Evolutionary conservation across 2,113 vertebrate species (phyloP).

Genomic region (Xiphias gladius): DNA sequence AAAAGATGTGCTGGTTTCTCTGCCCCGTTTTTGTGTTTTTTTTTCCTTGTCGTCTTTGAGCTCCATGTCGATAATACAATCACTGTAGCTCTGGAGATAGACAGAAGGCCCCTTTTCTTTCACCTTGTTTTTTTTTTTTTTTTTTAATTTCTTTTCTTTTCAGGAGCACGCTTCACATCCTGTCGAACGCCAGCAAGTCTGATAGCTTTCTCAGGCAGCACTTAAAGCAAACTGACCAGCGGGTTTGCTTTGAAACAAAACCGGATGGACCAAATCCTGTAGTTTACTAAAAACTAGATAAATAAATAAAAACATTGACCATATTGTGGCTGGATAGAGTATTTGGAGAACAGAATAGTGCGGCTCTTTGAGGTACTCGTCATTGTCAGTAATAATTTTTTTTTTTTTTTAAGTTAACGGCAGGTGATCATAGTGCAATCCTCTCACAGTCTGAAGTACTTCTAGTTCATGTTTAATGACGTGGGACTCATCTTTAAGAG

Average conservation of each 20-base stretch:
- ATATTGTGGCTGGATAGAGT: conserved; percentile 29
- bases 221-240: conserved; percentile 25
- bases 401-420: conserved; percentile 10
- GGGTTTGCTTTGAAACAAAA: conserved; percentile 42
- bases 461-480: conserved; percentile 46
- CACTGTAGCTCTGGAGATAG: background rate
- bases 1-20: background rate
- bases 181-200: conserved; percentile 28
- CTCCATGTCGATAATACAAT: conserved; percentile 36
- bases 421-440: conserved; percentile 55
- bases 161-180: background rate
- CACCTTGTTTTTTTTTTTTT: background rate
- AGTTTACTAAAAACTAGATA: conserved; percentile 31
- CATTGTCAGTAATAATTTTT: conserved; percentile 30
- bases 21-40: background rate
- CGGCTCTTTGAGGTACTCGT: conserved; percentile 51
- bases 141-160: background rate
- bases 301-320: conserved; percentile 1
- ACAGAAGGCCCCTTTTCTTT: conserved; percentile 1
- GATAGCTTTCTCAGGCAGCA: conserved; percentile 61
- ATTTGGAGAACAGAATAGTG: conserved; percentile 11
- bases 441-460: conserved; percentile 47
- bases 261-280: conserved; percentile 73
- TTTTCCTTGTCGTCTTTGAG: conserved; percentile 7
- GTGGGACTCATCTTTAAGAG: conserved; percentile 47